These are phyloP conservation scores for Caenorhabditis sp. DNA, from an alignment of 2,888 invertebrate genomes.

Conservation along the genomic window DNA sequence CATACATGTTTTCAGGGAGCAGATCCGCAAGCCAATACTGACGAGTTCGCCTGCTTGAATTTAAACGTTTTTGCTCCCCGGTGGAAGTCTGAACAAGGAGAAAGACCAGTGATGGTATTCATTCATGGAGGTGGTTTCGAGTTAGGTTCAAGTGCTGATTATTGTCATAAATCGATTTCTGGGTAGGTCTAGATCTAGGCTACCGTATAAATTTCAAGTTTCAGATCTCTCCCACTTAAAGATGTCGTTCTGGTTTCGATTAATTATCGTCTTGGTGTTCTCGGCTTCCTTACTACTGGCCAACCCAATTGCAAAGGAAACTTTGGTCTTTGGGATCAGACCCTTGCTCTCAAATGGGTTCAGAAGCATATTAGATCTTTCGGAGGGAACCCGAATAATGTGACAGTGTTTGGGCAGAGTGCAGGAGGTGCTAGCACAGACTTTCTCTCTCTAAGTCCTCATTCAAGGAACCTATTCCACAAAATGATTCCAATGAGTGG, in stretches of 20 bases:
- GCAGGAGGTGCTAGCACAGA: constrained; percentile 60
- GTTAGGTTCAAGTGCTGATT: constrained; percentile 11
- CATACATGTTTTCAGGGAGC: neutral
- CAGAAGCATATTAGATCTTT: constrained; percentile 63
- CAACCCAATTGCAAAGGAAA: constrained; percentile 53
- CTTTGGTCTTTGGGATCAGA: constrained; percentile 67
- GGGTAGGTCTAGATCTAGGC: too few species aligned
- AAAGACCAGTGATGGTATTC: constrained; percentile 32
- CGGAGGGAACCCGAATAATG: constrained; percentile 63
- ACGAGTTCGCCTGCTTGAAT: constrained; percentile 37
- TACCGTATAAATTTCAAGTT: too few species aligned
- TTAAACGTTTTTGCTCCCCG: constrained; percentile 48
- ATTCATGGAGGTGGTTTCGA: constrained; percentile 39
- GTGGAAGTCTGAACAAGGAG: constrained; percentile 1
- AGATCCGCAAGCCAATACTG: neutral
- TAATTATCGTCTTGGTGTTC: constrained; percentile 62
- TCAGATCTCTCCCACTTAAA: constrained; percentile 60
- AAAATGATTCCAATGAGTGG: constrained; percentile 58
- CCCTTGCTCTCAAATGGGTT: constrained; percentile 67
- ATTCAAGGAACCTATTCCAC: constrained; percentile 56
- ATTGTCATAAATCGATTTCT: constrained; percentile 20
- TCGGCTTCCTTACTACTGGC: constrained; percentile 58
- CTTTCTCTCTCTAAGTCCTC: constrained; percentile 50
- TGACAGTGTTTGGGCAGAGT: constrained; percentile 68
- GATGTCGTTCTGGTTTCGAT: constrained; percentile 62